phyloP scores from a whole-genome alignment of 1,140 invertebrate species.

The Mizuhopecten yessoensis region DNA sequence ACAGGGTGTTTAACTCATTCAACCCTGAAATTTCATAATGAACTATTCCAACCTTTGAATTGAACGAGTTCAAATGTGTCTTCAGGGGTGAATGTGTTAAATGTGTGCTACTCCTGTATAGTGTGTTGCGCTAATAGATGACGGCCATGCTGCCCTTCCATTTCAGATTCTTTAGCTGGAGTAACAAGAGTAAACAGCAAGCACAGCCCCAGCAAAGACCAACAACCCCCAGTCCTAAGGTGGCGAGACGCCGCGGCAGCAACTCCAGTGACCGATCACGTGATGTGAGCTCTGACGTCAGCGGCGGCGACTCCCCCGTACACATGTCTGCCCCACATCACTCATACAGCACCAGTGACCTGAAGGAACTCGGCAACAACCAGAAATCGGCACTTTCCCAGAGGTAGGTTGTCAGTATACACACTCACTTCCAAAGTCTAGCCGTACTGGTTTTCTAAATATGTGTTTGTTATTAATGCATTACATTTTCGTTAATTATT shows the following conservation, averaged over 20 bases:
- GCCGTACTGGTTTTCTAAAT: too few relatives aligned
- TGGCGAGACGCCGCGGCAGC: slow-evolving; percentile 75
- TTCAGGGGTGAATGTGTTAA: too few relatives aligned
- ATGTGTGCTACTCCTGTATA: too few relatives aligned
- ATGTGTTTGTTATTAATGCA: too few relatives aligned
- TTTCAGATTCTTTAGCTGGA: slow-evolving; percentile 93
- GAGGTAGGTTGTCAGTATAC: not conserved
- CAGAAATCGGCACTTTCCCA: not conserved
- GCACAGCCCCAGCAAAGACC: slow-evolving; percentile 86
- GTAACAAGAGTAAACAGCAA: slow-evolving; percentile 92
- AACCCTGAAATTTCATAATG: too few relatives aligned
- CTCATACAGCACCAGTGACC: slow-evolving; percentile 89
- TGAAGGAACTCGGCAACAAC: slow-evolving; percentile 85
- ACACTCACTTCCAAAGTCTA: too few relatives aligned
- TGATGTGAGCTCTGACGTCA: slow-evolving; percentile 59
- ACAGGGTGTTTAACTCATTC: too few relatives aligned
- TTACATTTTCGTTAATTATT: too few relatives aligned
- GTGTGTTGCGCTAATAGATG: too few relatives aligned
- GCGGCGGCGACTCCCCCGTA: slow-evolving; percentile 71
- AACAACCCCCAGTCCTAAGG: slow-evolving; percentile 86
- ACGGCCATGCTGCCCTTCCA: not conserved
- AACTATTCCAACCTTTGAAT: too few relatives aligned
- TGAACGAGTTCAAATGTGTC: too few relatives aligned
- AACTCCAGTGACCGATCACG: slow-evolving; percentile 74
- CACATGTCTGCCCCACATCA: slow-evolving; percentile 79